Base-by-base conservation (phyloP, 1,140 invertebrate genomes). In the Cyrtorhinus lividipennis region DNA sequence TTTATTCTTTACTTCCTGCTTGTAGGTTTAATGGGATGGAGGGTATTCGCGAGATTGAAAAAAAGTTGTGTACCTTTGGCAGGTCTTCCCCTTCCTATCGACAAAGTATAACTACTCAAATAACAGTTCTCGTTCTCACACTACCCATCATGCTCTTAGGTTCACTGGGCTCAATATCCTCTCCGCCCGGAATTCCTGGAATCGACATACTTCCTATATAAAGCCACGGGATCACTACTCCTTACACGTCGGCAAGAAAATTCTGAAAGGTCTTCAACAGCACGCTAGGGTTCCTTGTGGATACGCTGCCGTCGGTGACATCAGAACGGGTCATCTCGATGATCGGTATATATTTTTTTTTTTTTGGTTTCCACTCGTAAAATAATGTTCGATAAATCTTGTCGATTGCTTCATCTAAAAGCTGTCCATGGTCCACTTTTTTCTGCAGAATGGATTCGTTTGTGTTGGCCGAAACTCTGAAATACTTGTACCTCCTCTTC, bases 111-210 rank as follows among this genome's bases (percentile, higher is more conserved):
- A n/a, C n/a, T n/a, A n/a, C n/a, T n/a, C n/a, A n/a, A n/a, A n/a
- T n/a, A n/a, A n/a, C n/a, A n/a, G n/a, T n/a, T n/a, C n/a, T n/a
- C n/a, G n/a, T n/a, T n/a, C n/a, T n/a, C n/a, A n/a, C n/a, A n/a
- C n/a, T n/a, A n/a, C n/a, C n/a, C n/a, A n/a, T n/a, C n/a, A n/a
- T n/a, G n/a, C n/a, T n/a, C n/a, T 62, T 76, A 90, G 81, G 91
- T 98, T 0, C 92, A 98, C 71, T 98, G 95, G 95, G 93, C 89
- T 13, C 93, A 98, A 73, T 93, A 98, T 79, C 94, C 93, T 8
- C 76, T 99, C 1, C 80, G 96, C 59, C 96, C 96, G 5, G 96
- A 99, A 75, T 98, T 98, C 75, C 77, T 98, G 23, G 96, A 99
- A 76, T 97, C 93, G 0, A 98, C 95, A 0, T 99, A 98, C 72